phyloP scores from a whole-genome alignment of 2,113 vertebrate species.

The Phaethon lepturus region DNA sequence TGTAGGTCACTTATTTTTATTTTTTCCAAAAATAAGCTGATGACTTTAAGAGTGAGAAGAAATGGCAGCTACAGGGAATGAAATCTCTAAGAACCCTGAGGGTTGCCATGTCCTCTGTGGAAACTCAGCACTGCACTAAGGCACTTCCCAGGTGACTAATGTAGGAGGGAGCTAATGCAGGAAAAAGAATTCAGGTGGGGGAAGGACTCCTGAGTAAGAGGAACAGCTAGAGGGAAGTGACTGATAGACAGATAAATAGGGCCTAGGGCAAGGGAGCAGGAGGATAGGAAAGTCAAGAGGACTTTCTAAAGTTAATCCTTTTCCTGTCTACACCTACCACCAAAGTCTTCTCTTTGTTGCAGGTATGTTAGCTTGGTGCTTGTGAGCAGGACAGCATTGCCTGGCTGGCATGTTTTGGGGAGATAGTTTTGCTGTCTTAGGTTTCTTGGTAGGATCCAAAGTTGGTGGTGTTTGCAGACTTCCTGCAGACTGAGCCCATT shows the following conservation, averaged over 20 bases:
- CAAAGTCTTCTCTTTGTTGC: background rate
- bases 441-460: background rate
- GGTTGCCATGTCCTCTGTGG: background rate
- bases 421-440: background rate
- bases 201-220: background rate
- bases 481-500: background rate
- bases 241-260: background rate
- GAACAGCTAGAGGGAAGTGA: background rate
- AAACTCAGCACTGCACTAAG: background rate
- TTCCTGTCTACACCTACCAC: fast-evolving
- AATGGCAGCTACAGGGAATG: background rate
- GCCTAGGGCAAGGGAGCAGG: background rate
- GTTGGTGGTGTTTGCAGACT: background rate
- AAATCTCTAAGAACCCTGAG: background rate
- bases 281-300: fast-evolving
- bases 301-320: fast-evolving
- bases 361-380: background rate
- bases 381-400: background rate
- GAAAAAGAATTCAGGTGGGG: background rate
- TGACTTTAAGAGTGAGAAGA: background rate
- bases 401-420: background rate
- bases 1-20: background rate
- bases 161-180: background rate
- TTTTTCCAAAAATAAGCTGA: background rate
- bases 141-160: background rate